phyloP scores from a whole-genome alignment of 2,888 invertebrate species.

The Lacanobia wlatinum region DNA sequence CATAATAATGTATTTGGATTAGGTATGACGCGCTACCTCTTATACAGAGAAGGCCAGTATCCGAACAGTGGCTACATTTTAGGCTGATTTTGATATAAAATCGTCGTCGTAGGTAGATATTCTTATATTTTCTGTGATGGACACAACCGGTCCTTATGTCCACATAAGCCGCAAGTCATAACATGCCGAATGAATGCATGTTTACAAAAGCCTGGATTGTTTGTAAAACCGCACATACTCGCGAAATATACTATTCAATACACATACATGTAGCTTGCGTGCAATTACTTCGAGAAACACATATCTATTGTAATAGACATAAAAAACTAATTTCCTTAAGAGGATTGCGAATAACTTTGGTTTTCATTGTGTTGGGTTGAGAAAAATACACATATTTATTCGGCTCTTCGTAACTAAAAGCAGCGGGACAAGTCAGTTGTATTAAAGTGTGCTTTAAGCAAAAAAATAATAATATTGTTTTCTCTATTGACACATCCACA shows the following conservation, averaged over 20 bases:
- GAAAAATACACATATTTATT: slow-evolving; percentile 13
- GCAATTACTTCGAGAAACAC: slow-evolving; percentile 17
- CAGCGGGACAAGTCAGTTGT: background rate
- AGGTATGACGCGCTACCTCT: too few species aligned
- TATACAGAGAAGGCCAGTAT: background rate
- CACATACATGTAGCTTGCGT: background rate
- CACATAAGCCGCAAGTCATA: slow-evolving; percentile 31
- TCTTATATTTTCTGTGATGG: background rate
- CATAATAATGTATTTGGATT: too few species aligned
- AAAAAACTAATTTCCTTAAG: slow-evolving; percentile 32
- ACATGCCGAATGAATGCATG: slow-evolving; percentile 50
- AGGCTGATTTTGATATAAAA: background rate
- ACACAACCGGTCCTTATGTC: slow-evolving; percentile 9
- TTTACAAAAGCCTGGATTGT: slow-evolving; percentile 49
- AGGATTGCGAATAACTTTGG: background rate
- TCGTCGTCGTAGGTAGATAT: background rate
- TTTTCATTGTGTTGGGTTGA: background rate
- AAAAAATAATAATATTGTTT: too few species aligned
- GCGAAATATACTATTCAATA: slow-evolving; percentile 16
- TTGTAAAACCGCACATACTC: slow-evolving; percentile 27
- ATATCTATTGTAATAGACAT: slow-evolving; percentile 4
- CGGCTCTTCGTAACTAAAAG: background rate
- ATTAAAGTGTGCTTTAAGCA: too few species aligned
- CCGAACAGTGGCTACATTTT: background rate
- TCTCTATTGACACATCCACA: background rate